Base-by-base conservation (phyloP, 2,888 invertebrate genomes). In the Bruchidius siliquastri region DNA sequence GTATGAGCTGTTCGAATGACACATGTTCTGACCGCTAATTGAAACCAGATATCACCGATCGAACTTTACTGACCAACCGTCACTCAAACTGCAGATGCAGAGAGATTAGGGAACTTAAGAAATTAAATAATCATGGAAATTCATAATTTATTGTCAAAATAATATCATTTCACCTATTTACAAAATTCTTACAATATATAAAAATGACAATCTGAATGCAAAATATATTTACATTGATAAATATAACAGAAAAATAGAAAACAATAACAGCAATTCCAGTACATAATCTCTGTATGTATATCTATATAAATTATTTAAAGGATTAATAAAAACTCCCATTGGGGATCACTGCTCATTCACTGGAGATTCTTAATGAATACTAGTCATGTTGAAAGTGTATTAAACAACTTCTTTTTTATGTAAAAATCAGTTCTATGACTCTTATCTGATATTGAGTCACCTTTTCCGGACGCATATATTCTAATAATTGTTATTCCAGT, bases 161-260 rank as follows among this genome's bases (percentile, higher is more conserved):
- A 73, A 72, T 73, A 71, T 73, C 72, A 74, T 49, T 75, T 75
- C 71, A 75, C 72, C 72, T 78, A 77, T 78, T 77, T 77, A 78
- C 76, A 77, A 74, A 71, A 75, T 72, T 75, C 76, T 76, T 76
- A 76, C 75, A 71, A 71, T 76, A 77, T 75, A 76, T 76, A 77
- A 76, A 76, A 78, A 76, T 32, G 71, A 70, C 76, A 76, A 73
- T 68, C 73, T 77, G 77, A 77, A 78, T 79, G 79, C 76, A 75
- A 76, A 76, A 21, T 76, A 74, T 79, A 79, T 79, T 77, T 79
- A 77, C 77, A 77, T 74, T 72, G 74, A 76, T 76, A 76, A 75
- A 76, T 72, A 76, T 77, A 74, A 77, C 20, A 70, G 22, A 22
- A 68, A 22, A 70, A 70, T 70, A 22, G 20, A 70, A 70, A 70